Evolutionary conservation across 2,888 invertebrate genomes (phyloP).

Genomic region (Carabus problematicus): DNA sequence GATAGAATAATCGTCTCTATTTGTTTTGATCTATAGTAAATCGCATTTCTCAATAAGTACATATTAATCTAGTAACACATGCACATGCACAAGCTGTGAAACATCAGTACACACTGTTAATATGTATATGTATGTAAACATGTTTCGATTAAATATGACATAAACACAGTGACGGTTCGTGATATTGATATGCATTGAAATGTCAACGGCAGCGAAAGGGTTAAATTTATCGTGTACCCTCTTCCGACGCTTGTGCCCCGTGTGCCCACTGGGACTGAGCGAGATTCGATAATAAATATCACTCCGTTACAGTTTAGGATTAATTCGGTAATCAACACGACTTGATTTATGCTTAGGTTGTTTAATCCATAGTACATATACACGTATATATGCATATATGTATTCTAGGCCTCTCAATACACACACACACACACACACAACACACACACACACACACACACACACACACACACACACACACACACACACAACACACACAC

Average conservation of each 20-base stretch:
- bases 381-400: not conserved
- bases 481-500: no score
- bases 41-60: not conserved
- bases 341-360: slow-evolving; percentile 30
- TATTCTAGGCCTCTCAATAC: not conserved
- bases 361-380: slow-evolving; percentile 18
- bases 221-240: slow-evolving; percentile 34
- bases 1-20: not conserved
- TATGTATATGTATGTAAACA: no score
- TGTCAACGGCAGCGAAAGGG: slow-evolving; percentile 30
- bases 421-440: no score
- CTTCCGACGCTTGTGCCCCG: slow-evolving; percentile 18
- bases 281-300: slow-evolving; percentile 3
- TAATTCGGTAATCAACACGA: slow-evolving; percentile 37
- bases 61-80: no score
- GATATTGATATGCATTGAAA: slow-evolving; percentile 28
- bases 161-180: no score
- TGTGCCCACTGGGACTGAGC: not conserved
- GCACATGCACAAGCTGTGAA: not conserved
- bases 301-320: slow-evolving; percentile 29
- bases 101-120: no score
- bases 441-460: no score
- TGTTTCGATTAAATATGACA: no score
- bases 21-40: not conserved
- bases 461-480: no score